phyloP scores from a whole-genome alignment of 1,140 invertebrate genomes.

The Geopemphigus sp. region DNA sequence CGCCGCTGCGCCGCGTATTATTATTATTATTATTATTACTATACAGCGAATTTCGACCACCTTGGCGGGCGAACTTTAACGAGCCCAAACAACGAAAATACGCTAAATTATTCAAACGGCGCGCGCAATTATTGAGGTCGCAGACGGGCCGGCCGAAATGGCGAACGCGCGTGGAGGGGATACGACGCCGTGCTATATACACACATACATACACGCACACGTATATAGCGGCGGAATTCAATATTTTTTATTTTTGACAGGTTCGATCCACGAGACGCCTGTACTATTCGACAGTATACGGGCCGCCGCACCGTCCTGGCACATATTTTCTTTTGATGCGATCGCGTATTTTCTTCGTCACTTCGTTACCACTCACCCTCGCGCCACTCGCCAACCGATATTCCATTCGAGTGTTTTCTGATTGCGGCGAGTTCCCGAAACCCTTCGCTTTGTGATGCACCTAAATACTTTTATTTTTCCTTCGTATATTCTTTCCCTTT shows the following conservation, averaged over 20 bases:
- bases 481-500: slow-evolving; percentile 4
- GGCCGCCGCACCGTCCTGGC: not conserved
- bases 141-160: not conserved
- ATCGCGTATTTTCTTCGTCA: not conserved
- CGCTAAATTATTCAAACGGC: slow-evolving; percentile 45
- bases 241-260: slow-evolving; percentile 35
- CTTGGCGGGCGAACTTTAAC: not conserved
- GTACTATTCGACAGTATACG: slow-evolving; percentile 18
- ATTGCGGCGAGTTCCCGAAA: slow-evolving; percentile 20
- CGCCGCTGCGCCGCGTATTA: not conserved
- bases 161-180: too few species aligned
- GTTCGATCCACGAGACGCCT: slow-evolving; percentile 15
- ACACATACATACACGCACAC: not conserved
- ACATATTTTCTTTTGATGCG: slow-evolving; percentile 27
- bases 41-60: not conserved
- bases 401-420: slow-evolving; percentile 13
- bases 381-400: not conserved
- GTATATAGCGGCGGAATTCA: slow-evolving; percentile 10
- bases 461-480: slow-evolving; percentile 35
- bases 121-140: slow-evolving; percentile 25
- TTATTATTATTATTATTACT: slow-evolving; percentile 15
- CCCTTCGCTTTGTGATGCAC: slow-evolving; percentile 9
- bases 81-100: slow-evolving; percentile 27
- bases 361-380: not conserved
- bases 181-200: not conserved